Percentiles rank a stretch among this genome's conserved stretches.
Conservation (phyloP, 2,797 vertebrate genomes). For the Bufotes viridis region DNA sequence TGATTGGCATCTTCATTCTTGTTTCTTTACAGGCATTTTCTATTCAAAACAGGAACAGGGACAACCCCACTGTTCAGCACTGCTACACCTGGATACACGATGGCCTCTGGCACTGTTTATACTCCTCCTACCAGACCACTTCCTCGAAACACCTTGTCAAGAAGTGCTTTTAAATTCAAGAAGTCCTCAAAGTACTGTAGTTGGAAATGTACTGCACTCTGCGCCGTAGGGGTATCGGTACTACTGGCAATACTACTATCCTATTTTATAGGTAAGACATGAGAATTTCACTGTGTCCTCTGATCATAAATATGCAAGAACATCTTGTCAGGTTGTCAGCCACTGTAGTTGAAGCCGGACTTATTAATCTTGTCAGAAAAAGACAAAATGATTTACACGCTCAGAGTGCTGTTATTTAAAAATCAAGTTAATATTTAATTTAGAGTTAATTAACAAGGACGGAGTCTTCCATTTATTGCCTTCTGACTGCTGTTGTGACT, state of each 20-base stretch:
- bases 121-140: slow-evolving; percentile 95
- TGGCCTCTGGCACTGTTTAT: slow-evolving; percentile 97
- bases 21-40: slow-evolving; percentile 88
- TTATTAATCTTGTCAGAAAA: slow-evolving; percentile 44
- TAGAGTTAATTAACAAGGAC: slow-evolving; percentile 47
- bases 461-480: slow-evolving; percentile 28
- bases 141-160: slow-evolving; percentile 93
- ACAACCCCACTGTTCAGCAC: slow-evolving; percentile 97
- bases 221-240: slow-evolving; percentile 92
- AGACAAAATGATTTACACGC: slow-evolving; percentile 37
- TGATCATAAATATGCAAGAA: slow-evolving; percentile 8
- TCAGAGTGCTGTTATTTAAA: slow-evolving; percentile 44
- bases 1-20: neutral
- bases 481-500: slow-evolving; percentile 25
- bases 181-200: slow-evolving; percentile 97
- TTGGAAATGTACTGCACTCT: slow-evolving; percentile 97
- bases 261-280: slow-evolving; percentile 94
- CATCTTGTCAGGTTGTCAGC: slow-evolving; percentile 23
- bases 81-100: slow-evolving; percentile 96
- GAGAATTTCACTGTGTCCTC: neutral
- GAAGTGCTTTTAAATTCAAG: slow-evolving; percentile 98
- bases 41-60: slow-evolving; percentile 98
- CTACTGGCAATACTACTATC: slow-evolving; percentile 93
- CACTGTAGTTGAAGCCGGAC: neutral
- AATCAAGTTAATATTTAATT: slow-evolving; percentile 56